Conservation (phyloP, 1,140 invertebrate species). For the Mamestra configurata region DNA sequence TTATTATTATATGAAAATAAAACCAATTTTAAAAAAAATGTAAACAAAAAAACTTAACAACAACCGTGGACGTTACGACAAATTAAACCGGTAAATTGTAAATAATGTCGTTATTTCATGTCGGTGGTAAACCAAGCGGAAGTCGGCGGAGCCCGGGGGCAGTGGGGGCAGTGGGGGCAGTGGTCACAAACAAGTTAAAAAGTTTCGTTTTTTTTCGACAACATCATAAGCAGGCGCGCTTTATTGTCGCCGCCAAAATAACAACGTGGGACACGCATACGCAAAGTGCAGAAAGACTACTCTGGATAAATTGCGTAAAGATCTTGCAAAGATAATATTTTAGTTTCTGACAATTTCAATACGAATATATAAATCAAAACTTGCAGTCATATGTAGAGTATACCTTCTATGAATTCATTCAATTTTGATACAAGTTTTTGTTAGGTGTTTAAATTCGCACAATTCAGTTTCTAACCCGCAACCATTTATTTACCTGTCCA, state of each 20-base stretch:
- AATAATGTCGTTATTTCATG: background rate
- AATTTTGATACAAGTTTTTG: too few species aligned
- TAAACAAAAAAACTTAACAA: background rate
- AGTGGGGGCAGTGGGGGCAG: too few species aligned
- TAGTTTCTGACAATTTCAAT: too few species aligned
- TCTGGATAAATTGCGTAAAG: background rate
- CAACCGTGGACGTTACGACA: background rate
- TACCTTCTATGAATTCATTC: too few species aligned
- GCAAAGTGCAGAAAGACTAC: background rate
- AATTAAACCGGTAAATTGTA: constrained; percentile 14
- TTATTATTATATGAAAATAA: too few species aligned
- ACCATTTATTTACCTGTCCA: too few species aligned
- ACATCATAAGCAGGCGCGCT: constrained; percentile 29
- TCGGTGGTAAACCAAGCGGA: constrained; percentile 3
- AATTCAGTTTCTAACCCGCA: too few species aligned
- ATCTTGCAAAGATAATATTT: too few species aligned
- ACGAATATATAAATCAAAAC: too few species aligned
- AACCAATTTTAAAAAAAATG: background rate
- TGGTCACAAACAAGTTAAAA: background rate
- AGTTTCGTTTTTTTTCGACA: background rate
- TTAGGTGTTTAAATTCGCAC: too few species aligned
- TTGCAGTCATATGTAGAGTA: too few species aligned
- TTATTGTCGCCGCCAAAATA: constrained; percentile 21
- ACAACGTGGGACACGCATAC: background rate
- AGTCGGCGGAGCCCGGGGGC: background rate